Base-by-base conservation (phyloP, 2,888 invertebrate genomes). In the Osedax fenrisi region DNA sequence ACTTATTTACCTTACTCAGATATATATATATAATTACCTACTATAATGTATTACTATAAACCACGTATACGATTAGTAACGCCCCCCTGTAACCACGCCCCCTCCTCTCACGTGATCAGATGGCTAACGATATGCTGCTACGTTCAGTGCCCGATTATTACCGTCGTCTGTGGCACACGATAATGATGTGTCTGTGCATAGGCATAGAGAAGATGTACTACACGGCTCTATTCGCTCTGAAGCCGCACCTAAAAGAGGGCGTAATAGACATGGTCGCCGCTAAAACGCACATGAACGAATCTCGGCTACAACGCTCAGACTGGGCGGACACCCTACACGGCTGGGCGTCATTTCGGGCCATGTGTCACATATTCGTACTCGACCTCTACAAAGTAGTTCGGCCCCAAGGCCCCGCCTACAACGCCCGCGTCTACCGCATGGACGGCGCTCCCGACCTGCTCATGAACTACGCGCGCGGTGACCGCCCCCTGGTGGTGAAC, bases 401-500 rank as follows among this genome's bases (percentile, higher is more conserved):
- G 17, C 75, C 24, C 41, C 74, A 56, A 22, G 72, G 75, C 61
- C 70, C 66, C 13, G 76, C 73, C 27, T 56, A 21, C 71, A 59
- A 77, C 74, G 76, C 70, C 5, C n/a, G 56, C 17, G 23, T 77
- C 26, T 26, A 67, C 10, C 23, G 25, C 21, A 73, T 75, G 27
- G 75, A 77, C 71, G 75, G 76, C 25, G 70, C n/a, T 23, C 26
- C 56, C 24, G 17, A 68, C 25, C 61, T 62, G 22, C 72, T 78
- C 62, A 27, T 75, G 17, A 76, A 78, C 70, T 77, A 68, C 74
- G 61, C 26, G 23, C 27, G 59, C 17, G 21, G 23, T 10, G 79
- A 77, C 0, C 76, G 82, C 41, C 81, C 81, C 25, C 79, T 82
- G 61, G 79, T 82, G 10, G 73, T 82, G 13, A 81, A 80, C 77